Evolutionary conservation across 2,797 vertebrate species (phyloP).

Genomic region (Liasis olivaceus): DNA sequence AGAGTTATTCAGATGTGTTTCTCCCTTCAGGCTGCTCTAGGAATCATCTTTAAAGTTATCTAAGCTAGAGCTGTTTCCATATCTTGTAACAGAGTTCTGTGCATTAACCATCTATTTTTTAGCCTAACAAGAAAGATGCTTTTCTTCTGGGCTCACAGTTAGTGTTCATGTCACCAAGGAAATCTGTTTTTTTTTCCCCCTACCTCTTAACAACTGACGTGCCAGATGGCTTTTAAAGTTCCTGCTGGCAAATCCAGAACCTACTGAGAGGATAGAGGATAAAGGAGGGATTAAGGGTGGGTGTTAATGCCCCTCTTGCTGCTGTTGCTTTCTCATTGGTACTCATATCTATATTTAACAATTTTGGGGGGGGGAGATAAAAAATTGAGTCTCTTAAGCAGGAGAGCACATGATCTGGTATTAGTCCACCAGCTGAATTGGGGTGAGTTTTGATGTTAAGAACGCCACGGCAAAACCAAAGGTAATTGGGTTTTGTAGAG

Average conservation of each 20-base stretch:
- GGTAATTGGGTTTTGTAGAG: neutral
- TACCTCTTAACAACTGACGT: no score
- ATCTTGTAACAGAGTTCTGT: no score
- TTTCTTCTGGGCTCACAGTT: fast-evolving
- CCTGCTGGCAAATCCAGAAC: neutral
- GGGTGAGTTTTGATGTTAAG: neutral
- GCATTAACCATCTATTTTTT: neutral
- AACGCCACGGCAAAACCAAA: neutral
- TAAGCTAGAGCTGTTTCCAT: no score
- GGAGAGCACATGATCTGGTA: neutral
- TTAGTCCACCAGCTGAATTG: neutral
- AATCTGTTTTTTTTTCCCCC: neutral
- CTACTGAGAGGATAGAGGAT: neutral
- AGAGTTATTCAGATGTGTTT: no score
- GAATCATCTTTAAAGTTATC: neutral
- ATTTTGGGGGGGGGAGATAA: neutral
- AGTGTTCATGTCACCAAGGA: fast-evolving
- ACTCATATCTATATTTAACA: no score
- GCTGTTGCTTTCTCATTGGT: no score
- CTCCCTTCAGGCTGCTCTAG: no score
- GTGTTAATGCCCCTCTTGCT: neutral
- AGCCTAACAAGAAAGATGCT: neutral
- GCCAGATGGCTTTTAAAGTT: neutral
- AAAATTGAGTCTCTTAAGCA: neutral
- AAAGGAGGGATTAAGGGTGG: neutral